Conservation (phyloP, 2,888 invertebrate genomes). For the Tachina grossa region DNA sequence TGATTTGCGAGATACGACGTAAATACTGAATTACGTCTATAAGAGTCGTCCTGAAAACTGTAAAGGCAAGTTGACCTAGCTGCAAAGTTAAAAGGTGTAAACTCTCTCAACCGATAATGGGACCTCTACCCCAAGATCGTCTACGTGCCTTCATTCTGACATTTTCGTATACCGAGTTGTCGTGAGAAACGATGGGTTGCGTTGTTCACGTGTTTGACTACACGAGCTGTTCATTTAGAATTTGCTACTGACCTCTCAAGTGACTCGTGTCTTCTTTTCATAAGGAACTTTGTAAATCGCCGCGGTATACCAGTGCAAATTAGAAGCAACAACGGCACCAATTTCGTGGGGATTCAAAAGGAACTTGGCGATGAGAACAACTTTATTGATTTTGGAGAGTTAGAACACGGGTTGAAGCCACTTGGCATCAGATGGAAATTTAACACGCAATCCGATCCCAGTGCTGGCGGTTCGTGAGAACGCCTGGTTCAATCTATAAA, state of each 20-base stretch:
- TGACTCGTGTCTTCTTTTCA: conserved; percentile 61
- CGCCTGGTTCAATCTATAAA: too few relatives aligned
- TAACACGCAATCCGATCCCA: conserved; percentile 33
- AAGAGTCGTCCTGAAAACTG: background rate
- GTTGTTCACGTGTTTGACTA: conserved; percentile 39
- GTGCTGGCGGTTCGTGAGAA: background rate
- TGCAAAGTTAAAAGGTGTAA: conserved; percentile 7
- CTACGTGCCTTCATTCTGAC: conserved; percentile 29
- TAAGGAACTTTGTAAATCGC: conserved; percentile 63
- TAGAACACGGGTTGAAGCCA: conserved; percentile 3
- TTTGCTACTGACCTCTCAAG: conserved; percentile 52
- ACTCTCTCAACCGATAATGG: conserved; percentile 21
- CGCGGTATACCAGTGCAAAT: conserved; percentile 59
- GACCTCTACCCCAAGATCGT: conserved; percentile 22
- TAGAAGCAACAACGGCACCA: conserved; percentile 63
- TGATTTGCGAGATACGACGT: conserved; percentile 24
- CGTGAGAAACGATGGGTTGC: conserved; percentile 41
- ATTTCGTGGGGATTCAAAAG: conserved; percentile 58
- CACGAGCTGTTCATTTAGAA: conserved; percentile 59
- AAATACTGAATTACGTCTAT: conserved; percentile 39
- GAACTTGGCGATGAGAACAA: background rate
- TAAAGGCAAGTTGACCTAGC: background rate
- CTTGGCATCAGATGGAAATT: conserved; percentile 40
- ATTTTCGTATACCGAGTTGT: conserved; percentile 14
- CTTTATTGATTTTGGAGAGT: conserved; percentile 22